Evolutionary conservation across 2,113 vertebrate species (phyloP).

Genomic region (Cricetomys ansorgei): DNA sequence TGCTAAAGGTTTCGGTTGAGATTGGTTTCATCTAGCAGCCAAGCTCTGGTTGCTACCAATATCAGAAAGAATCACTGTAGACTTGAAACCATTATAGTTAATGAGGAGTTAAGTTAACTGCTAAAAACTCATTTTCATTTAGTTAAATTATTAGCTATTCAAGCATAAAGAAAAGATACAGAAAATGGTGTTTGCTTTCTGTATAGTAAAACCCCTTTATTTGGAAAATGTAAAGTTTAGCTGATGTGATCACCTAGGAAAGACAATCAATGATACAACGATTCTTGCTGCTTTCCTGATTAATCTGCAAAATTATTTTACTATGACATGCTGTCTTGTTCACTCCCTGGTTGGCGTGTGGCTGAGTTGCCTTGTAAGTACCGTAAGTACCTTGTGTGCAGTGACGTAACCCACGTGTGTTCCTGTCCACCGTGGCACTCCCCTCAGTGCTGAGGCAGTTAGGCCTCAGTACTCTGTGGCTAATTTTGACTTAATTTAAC

Average conservation of each 20-base stretch:
- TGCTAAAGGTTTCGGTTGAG: not conserved
- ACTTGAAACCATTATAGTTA: not conserved
- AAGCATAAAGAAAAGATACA: conserved; percentile 7
- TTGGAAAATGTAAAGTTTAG: conserved; percentile 20
- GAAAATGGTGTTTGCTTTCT: conserved; percentile 52
- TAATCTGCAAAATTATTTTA: conserved; percentile 43
- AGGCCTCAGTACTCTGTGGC: conserved; percentile 51
- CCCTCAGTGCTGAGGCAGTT: conserved; percentile 66
- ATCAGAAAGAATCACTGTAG: not conserved
- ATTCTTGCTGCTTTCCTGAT: conserved; percentile 44
- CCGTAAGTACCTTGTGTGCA: conserved; percentile 62
- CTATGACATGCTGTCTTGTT: conserved; percentile 79
- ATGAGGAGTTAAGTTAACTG: conserved; percentile 26
- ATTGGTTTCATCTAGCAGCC: not conserved
- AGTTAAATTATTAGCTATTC: conserved; percentile 19
- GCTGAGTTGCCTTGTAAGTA: conserved; percentile 77
- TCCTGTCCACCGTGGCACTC: conserved; percentile 58
- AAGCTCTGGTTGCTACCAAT: not conserved
- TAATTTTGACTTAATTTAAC: conserved; percentile 62
- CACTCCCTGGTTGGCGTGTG: conserved; percentile 77
- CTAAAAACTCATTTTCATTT: not conserved
- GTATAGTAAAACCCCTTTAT: conserved; percentile 46
- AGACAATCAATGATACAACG: conserved; percentile 50
- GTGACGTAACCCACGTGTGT: conserved; percentile 71
- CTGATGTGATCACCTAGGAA: conserved; percentile 33